These are phyloP conservation scores for Euspilapteryx auroguttella DNA, from an alignment of 2,888 invertebrate genomes.

Conservation along the genomic window DNA sequence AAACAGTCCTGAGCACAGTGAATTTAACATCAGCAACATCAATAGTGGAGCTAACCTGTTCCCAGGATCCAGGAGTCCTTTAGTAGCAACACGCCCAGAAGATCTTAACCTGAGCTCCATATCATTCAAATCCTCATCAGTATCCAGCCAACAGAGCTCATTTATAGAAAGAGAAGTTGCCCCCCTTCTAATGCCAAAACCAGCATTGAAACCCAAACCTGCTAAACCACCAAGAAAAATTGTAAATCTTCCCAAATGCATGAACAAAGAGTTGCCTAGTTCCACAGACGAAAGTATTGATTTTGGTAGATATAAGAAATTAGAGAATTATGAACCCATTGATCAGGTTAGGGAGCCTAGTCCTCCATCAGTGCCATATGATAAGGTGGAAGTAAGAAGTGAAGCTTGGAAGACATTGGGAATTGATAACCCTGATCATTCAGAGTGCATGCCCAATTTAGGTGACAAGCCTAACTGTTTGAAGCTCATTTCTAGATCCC, in stretches of 20 bases:
- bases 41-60: constrained; percentile 77
- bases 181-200: constrained; percentile 52
- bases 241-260: constrained; percentile 38
- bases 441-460: constrained; percentile 59
- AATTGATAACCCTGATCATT: constrained; percentile 72
- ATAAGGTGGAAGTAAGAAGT: constrained; percentile 73
- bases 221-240: constrained; percentile 65
- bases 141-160: constrained; percentile 37
- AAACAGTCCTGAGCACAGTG: constrained; percentile 69
- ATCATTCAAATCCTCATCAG: constrained; percentile 43
- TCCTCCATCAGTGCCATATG: constrained; percentile 63
- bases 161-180: constrained; percentile 37
- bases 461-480: constrained; percentile 47
- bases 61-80: constrained; percentile 78
- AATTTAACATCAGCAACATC: constrained; percentile 73
- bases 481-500: constrained; percentile 53
- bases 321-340: constrained; percentile 55
- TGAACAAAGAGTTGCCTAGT: constrained; percentile 30
- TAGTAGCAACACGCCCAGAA: constrained; percentile 65
- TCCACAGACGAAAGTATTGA: constrained; percentile 45
- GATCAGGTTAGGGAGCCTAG: constrained; percentile 46
- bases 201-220: constrained; percentile 64
- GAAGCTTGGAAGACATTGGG: constrained; percentile 85
- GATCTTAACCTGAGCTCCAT: constrained; percentile 45
- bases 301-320: constrained; percentile 53